These are phyloP conservation scores for Amphilophus citrinellus DNA, from an alignment of 2,113 vertebrate genomes.

Conservation along the genomic window DNA sequence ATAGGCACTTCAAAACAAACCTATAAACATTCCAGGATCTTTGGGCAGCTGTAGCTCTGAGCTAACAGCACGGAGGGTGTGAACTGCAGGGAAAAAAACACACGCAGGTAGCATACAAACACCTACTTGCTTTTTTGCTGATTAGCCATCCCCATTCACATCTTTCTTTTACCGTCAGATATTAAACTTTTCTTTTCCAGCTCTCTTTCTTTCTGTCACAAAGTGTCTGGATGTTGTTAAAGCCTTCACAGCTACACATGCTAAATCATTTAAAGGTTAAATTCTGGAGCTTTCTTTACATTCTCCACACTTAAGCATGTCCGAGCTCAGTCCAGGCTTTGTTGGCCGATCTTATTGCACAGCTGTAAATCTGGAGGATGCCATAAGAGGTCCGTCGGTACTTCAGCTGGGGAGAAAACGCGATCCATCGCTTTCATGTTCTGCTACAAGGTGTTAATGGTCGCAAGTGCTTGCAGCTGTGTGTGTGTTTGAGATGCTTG, in stretches of 20 bases:
- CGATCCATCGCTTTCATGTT: conserved; percentile 73
- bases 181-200: neutral
- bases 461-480: conserved; percentile 80
- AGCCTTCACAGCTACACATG: conserved; percentile 55
- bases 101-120: conserved; percentile 32
- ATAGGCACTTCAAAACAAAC: conserved; percentile 79
- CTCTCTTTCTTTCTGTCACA: conserved; percentile 20
- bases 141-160: conserved; percentile 21
- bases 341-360: conserved; percentile 66
- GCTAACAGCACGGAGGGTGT: conserved; percentile 47
- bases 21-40: conserved; percentile 77
- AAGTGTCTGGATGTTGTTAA: conserved; percentile 46
- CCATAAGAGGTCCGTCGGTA: conserved; percentile 21
- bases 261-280: conserved; percentile 55
- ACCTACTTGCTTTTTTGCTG: neutral
- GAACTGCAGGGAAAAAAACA: conserved; percentile 14
- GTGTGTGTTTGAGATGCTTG: conserved; percentile 72
- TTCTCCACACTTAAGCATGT: conserved; percentile 64
- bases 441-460: conserved; percentile 77
- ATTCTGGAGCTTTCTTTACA: conserved; percentile 53
- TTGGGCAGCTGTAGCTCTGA: conserved; percentile 61
- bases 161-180: neutral
- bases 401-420: conserved; percentile 56
- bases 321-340: conserved; percentile 49
- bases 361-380: conserved; percentile 63